A percentile compares a stretch with the other conserved stretches of the same genome.
phyloP scores from a whole-genome alignment of 2,797 vertebrate genomes.

The Malurus leucopterus region DNA sequence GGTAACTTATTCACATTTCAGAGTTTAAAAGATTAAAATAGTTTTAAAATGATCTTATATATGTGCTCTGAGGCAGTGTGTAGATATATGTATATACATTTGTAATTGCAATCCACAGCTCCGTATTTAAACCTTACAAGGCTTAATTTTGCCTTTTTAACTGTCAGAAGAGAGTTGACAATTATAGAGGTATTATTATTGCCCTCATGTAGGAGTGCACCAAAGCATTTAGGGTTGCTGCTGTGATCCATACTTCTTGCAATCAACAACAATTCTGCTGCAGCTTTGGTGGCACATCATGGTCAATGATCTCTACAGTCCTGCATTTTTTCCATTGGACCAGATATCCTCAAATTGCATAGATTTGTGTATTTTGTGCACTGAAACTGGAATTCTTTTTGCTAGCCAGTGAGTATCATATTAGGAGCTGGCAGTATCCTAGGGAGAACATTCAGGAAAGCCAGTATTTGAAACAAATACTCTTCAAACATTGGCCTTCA shows the following conservation, averaged over 20 bases:
- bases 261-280: neutral
- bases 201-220: neutral
- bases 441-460: neutral
- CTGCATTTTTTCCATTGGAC: neutral
- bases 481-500: neutral
- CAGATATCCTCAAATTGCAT: neutral
- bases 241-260: neutral
- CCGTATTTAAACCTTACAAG: neutral
- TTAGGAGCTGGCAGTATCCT: neutral
- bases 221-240: neutral
- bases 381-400: neutral
- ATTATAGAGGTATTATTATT: neutral
- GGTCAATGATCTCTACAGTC: neutral
- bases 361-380: neutral
- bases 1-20: neutral
- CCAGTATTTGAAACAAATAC: neutral
- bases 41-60: neutral
- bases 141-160: neutral
- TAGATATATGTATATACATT: neutral
- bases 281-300: neutral
- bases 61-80: neutral
- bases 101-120: neutral
- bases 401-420: neutral
- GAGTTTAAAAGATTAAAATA: neutral
- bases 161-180: neutral